Conservation (phyloP, 2,113 vertebrate genomes). For the Leptodactylus fuscus region DNA sequence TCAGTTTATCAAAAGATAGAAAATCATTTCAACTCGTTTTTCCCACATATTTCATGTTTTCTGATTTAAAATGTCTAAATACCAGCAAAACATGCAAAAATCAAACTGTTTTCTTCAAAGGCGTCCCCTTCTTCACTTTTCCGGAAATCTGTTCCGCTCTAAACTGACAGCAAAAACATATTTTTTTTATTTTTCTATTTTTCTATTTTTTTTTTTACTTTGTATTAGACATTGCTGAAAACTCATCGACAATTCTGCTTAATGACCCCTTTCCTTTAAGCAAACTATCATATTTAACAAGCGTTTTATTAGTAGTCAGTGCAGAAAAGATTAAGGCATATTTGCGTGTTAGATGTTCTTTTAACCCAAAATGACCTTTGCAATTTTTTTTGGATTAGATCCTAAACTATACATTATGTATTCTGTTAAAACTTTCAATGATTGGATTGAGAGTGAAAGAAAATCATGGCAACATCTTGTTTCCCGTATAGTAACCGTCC, state of each 20-base stretch:
- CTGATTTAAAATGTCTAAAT: constrained; percentile 39
- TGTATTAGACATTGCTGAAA: not conserved
- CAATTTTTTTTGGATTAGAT: not conserved
- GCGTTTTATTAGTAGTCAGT: not conserved
- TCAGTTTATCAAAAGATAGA: constrained; percentile 29
- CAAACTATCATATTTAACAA: not conserved
- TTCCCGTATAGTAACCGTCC: not conserved
- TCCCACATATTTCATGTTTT: constrained; percentile 36
- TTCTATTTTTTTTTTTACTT: not conserved
- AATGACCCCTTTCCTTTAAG: constrained; percentile 30
- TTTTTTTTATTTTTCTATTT: not conserved
- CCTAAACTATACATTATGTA: not conserved
- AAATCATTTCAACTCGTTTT: constrained; percentile 25
- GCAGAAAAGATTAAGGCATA: not conserved
- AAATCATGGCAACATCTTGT: not conserved
- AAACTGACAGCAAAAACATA: not conserved
- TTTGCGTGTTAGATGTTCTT: constrained; percentile 29
- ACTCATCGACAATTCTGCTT: not conserved
- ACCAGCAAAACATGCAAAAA: constrained; percentile 10
- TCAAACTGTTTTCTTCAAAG: constrained; percentile 30
- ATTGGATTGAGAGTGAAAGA: not conserved
- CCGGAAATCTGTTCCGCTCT: not conserved
- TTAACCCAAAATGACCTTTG: not conserved
- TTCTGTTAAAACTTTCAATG: not conserved
- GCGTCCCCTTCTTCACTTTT: not conserved